These are phyloP conservation scores for Equus quagga DNA, from an alignment of 2,113 vertebrate species.

Conservation along the genomic window DNA sequence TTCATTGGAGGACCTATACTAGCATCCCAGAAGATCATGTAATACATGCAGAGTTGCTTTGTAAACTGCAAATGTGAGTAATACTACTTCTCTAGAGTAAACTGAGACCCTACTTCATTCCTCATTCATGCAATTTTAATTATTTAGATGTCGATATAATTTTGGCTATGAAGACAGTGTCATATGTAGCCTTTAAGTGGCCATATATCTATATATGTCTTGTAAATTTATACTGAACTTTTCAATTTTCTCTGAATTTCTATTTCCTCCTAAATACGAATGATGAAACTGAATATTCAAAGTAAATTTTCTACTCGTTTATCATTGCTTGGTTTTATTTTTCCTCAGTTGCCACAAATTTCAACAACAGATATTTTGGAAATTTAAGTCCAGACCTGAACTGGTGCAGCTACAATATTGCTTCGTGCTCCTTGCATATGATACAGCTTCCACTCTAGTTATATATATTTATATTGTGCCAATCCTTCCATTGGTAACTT, in stretches of 20 bases:
- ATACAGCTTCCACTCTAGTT: not conserved
- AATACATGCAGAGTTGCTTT: not conserved
- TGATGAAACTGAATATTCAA: not conserved
- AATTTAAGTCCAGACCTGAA: not conserved
- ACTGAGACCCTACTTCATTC: not conserved
- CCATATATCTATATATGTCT: not conserved
- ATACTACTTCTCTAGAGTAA: not conserved
- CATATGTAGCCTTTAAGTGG: not conserved
- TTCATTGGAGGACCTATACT: not conserved
- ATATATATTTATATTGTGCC: not conserved
- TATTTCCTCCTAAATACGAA: slow-evolving; percentile 3
- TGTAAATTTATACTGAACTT: not conserved
- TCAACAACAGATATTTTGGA: not conserved
- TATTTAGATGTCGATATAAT: slow-evolving; percentile 28
- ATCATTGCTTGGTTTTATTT: not conserved
- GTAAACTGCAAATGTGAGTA: not conserved
- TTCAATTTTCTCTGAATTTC: slow-evolving; percentile 36
- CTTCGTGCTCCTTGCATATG: not conserved
- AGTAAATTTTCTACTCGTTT: not conserved
- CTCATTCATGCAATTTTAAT: slow-evolving; percentile 20
- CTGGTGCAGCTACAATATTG: not conserved
- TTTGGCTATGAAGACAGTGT: not conserved
- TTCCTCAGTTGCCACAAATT: not conserved
- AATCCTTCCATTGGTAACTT: not conserved
- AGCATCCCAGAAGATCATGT: not conserved